Base-by-base conservation (phyloP, 2,113 vertebrate genomes). In the Heliornis fulica region DNA sequence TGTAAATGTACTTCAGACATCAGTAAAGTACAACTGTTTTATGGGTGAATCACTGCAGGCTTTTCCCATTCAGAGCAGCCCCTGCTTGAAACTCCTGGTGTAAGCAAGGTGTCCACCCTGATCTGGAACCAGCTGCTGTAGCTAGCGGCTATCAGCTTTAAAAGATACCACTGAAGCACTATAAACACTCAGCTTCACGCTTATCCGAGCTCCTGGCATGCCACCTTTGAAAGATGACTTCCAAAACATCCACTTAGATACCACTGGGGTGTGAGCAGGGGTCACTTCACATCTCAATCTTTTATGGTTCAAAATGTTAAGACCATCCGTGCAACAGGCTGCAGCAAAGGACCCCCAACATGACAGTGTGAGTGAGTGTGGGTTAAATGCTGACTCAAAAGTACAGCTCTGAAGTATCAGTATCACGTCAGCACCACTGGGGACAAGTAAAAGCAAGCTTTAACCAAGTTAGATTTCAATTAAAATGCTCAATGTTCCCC, bases 311-410 rank as follows among this genome's bases (percentile, higher is more conserved):
- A 31, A 66, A 64, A 40, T 5, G 23, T 38, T 43, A 9, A n/a
- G 22, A 46, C 21, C 3, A 13, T 7, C 48, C 77, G 51, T 11
- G 11, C 54, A n/a, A 6, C 0, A 7, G 57, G 40, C 5, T 12
- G 15, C 3, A 11, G 28, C 63, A 66, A 26, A 83, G n/a, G 25
- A 77, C 36, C 34, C 40, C 41, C 72, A 69, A 3, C 21, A 7
- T 7, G n/a, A 59, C 36, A 0, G 0, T 6, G 31, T 3, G 48
- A 61, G 38, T 2, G 36, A 63, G 54, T 2, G 13, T 5, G 46
- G 21, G 41, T 60, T 57, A 36, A 78, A 78, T 0, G 28, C 21
- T 16, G 54, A 11, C 76, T 60, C 2, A 0, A 29, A 83, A 86
- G 56, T 26, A 50, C 11, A n/a, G 12, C 45, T 46, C 76, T 40